phyloP scores from a whole-genome alignment of 2,797 vertebrate species.

The Eidolon dupreanum region DNA sequence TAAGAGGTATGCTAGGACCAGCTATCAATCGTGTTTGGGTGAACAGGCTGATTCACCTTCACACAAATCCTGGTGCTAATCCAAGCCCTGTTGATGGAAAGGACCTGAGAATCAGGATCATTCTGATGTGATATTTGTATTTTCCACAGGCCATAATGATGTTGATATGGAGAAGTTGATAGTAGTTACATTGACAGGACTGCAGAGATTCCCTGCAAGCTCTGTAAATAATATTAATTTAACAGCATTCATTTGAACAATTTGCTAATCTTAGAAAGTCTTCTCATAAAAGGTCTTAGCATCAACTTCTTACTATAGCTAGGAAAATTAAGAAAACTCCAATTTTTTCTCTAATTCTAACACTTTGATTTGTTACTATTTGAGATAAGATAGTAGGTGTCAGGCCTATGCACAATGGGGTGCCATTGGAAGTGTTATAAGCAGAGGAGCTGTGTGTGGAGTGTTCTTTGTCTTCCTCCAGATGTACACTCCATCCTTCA shows the following conservation, averaged over 20 bases:
- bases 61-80: neutral
- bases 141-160: neutral
- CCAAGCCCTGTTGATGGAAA: neutral
- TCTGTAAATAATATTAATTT: constrained; percentile 58
- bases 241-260: constrained; percentile 57
- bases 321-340: neutral
- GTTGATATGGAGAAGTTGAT: neutral
- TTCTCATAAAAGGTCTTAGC: constrained; percentile 67
- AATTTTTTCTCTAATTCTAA: neutral
- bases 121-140: neutral
- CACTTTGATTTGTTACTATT: neutral
- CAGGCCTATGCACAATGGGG: accelerated
- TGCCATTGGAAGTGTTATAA: neutral
- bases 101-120: neutral
- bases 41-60: neutral
- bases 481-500: neutral
- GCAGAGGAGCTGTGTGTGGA: neutral
- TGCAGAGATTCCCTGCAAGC: constrained; percentile 26
- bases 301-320: neutral
- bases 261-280: constrained; percentile 67
- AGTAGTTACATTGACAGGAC: constrained; percentile 17
- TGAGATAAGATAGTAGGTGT: neutral
- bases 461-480: neutral
- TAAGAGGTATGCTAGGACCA: neutral
- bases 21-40: neutral